phyloP scores from a whole-genome alignment of 2,888 invertebrate species.

The Criorhina ranunculi region DNA sequence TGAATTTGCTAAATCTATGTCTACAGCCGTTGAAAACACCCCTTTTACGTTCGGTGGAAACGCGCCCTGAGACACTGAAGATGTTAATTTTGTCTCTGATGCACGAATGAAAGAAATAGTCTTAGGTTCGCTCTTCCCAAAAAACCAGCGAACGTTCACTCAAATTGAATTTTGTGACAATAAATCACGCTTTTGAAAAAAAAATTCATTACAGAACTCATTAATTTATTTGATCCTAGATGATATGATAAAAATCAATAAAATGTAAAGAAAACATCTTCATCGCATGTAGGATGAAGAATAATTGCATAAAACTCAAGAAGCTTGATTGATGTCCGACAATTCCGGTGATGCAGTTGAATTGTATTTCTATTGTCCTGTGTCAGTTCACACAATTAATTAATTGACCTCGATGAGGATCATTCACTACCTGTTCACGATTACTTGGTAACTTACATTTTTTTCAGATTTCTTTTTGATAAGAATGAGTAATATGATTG shows the following conservation, averaged over 20 bases:
- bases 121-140: too few relatives aligned
- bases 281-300: slow-evolving; percentile 34
- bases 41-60: too few relatives aligned
- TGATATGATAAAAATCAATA: slow-evolving; percentile 22
- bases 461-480: slow-evolving; percentile 39
- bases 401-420: slow-evolving; percentile 36
- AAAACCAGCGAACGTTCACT: too few relatives aligned
- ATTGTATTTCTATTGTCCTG: not conserved
- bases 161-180: slow-evolving; percentile 14
- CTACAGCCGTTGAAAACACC: too few relatives aligned
- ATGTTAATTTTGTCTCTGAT: too few relatives aligned
- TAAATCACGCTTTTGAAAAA: slow-evolving; percentile 22
- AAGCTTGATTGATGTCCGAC: slow-evolving; percentile 33
- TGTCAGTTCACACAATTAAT: slow-evolving; percentile 58
- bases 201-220: slow-evolving; percentile 5
- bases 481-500: slow-evolving; percentile 54
- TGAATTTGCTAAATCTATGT: too few relatives aligned
- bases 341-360: slow-evolving; percentile 8
- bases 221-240: slow-evolving; percentile 41
- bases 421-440: slow-evolving; percentile 35
- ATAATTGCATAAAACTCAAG: slow-evolving; percentile 19
- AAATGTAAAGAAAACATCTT: slow-evolving; percentile 32
- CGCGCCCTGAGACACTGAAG: too few relatives aligned
- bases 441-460: not conserved
- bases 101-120: too few relatives aligned